Evolutionary conservation across 2,888 invertebrate species (phyloP), one percentile per base, ranked within the genome.

Genomic region (Pasiphila rectangulata): DNA sequence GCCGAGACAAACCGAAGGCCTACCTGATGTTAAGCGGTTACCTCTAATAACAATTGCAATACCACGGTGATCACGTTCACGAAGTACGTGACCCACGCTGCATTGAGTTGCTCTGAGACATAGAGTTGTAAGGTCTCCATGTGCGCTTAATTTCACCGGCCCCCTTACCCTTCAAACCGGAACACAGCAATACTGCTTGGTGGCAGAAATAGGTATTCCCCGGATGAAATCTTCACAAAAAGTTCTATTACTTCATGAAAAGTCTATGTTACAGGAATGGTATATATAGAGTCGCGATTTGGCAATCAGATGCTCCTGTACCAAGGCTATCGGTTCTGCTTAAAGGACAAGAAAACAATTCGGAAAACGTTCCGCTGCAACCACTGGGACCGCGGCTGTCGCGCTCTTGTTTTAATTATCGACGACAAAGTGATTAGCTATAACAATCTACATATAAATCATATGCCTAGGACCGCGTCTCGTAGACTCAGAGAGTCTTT

Each of bases 301-400:
- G 70, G 69, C 1, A 62, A 60, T 4, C 46, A 66, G 4, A 44
- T 61, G 17, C 55, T 70, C 1, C 15, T 42, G 4, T 51, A 61
- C 17, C 43, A 57, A 9, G 61, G 57, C 2, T 65, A 72, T 47
- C 59, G 73, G 19, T 79, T 68, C 54, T 67, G 71, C 44, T 54
- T 64, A 12, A 61, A 59, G 17, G 64, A 69, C 59, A 71, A 61
- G 19, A 68, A 69, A 10, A 52, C 46, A 1, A 47, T 59, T 0
- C 45, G 49, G 25, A 59, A 63, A 37, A 52, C 51, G 5, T 64
- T 72, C 65, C 55, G 70, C 0, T 72, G 73, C 48, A 55, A 56
- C 15, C 49, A 54, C 5, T 67, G 73, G 56, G 56, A 64, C 16
- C 56, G 62, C 0, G 70, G 74, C 3, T 75, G 76, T 30, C 55